These are phyloP conservation scores for Hirtodrosophila confusa DNA, from an alignment of 2,888 invertebrate genomes.

Conservation along the genomic window DNA sequence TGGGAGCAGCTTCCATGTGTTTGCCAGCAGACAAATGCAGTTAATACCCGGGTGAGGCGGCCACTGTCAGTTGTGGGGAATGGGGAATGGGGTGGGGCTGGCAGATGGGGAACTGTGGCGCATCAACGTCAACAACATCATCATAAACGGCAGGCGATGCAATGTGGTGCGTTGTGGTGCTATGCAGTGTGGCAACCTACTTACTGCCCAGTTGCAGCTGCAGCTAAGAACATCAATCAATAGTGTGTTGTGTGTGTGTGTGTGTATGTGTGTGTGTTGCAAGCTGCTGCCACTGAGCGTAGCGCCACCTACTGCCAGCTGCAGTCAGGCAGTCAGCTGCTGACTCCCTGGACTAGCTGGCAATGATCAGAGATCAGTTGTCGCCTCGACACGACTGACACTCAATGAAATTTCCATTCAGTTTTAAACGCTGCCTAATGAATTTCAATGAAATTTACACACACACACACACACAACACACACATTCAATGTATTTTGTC, in stretches of 20 bases:
- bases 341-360: constrained; percentile 7
- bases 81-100: neutral
- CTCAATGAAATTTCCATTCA: constrained; percentile 55
- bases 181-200: constrained; percentile 53
- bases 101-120: constrained; percentile 49
- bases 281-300: constrained; percentile 1
- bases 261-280: constrained; percentile 6
- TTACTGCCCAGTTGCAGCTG: constrained; percentile 54
- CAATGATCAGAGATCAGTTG: constrained; percentile 44
- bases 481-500: constrained; percentile 49
- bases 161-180: neutral
- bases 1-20: constrained; percentile 65
- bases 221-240: constrained; percentile 70
- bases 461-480: constrained; percentile 24
- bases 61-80: constrained; percentile 10
- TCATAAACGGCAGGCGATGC: constrained; percentile 39
- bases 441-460: constrained; percentile 68
- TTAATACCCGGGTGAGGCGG: constrained; percentile 38
- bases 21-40: constrained; percentile 57
- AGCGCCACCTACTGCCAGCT: constrained; percentile 70
- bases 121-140: constrained; percentile 73
- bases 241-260: constrained; percentile 25
- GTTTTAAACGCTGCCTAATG: constrained; percentile 40
- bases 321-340: constrained; percentile 2
- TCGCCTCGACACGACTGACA: constrained; percentile 27